Base-by-base conservation (phyloP, 2,888 invertebrate genomes). In the Psylliodes chrysocephalus region DNA sequence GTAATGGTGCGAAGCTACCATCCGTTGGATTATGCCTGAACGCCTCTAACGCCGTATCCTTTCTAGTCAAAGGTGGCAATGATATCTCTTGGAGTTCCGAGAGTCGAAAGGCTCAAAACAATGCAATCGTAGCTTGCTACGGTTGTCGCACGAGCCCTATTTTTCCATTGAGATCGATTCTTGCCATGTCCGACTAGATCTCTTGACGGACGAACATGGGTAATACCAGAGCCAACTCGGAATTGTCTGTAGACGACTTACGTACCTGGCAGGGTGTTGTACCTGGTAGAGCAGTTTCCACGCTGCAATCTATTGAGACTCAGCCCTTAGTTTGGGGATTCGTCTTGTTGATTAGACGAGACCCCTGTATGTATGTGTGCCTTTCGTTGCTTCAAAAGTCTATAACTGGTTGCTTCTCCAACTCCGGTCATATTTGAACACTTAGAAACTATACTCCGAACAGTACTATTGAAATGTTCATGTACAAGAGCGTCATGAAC, bases 1-100 rank as follows among this genome's bases (percentile, higher is more conserved):
- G 84, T 86, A 85, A 63, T 88, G 87, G 86, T 86, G 87, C 85
- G 86, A 88, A 83, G 87, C 87, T 88, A 88, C 86, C 86, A 85
- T 86, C 85, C 83, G 86, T 82, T 83, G 86, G 86, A 87, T 87
- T 87, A 87, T 85, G 84, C 82, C 84, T 85, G 83, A 67, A 64
- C 64, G 67, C 65, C 60, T 65, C 64, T 61, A 67, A 62, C 86
- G 84, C 85, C 84, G 86, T 85, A 88, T 86, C 86, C 87, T 82
- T 81, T 83, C 87, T 86, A 85, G 85, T 80, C 83, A 81, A 82
- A 82, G 84, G 77, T 77, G 70, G 81, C 80, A 78, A 79, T 17
- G 40, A 40, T 40, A 40, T 40, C 40, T 40, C 75, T 77, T 77
- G 78, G 79, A 78, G 78, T 78, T 79, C 78, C 77, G 82, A 54